Evolutionary conservation across 2,113 vertebrate genomes (phyloP).

Genomic region (Pteruthius melanotis): DNA sequence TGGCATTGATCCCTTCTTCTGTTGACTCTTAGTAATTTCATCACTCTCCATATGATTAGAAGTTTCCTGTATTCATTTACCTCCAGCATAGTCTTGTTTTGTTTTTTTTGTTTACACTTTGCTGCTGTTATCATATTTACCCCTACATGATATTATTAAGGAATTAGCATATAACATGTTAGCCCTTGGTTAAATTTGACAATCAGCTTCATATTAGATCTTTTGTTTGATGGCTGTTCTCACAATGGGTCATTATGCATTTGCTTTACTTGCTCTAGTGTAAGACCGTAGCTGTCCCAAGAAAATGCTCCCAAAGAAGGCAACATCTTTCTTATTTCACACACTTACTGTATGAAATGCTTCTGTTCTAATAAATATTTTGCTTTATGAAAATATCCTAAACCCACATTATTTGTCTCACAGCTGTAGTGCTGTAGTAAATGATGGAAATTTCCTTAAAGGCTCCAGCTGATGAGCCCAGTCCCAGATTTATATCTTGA

Average conservation of each 20-base stretch:
- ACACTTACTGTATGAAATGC: background rate
- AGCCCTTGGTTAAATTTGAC: background rate
- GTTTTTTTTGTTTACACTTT: background rate
- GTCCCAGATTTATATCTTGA: background rate
- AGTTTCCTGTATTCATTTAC: background rate
- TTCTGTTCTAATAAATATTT: background rate
- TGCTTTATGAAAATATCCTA: background rate
- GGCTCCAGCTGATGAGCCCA: background rate
- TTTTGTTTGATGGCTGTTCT: background rate
- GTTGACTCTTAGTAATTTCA: background rate
- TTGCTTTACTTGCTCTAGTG: background rate
- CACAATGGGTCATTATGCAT: fast-evolving
- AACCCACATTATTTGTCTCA: background rate
- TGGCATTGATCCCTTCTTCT: background rate
- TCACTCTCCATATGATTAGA: background rate
- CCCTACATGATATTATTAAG: background rate
- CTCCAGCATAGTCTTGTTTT: background rate
- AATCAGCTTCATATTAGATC: background rate
- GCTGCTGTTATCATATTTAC: background rate
- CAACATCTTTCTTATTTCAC: background rate
- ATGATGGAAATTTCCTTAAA: background rate
- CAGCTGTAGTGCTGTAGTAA: background rate
- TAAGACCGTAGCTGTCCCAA: background rate
- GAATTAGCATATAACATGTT: background rate
- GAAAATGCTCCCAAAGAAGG: background rate